Percentiles rank a stretch among this genome's conserved stretches.
These are phyloP conservation scores for Malurus splendens DNA, from an alignment of 2,797 vertebrate species.

Conservation along the genomic window DNA sequence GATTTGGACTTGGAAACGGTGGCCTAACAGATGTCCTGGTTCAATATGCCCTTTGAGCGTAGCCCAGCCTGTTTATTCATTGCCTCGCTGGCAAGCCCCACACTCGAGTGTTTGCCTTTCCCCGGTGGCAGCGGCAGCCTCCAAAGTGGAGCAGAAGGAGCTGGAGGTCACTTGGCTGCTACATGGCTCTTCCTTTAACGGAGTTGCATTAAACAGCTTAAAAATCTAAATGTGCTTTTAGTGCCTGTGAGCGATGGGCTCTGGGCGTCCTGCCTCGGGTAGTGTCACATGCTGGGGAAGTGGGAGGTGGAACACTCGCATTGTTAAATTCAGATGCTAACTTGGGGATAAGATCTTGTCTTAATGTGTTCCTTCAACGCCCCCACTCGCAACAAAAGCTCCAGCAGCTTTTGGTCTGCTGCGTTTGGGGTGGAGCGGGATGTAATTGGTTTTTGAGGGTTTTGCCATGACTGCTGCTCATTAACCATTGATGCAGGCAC, in stretches of 20 bases:
- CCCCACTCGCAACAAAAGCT: not conserved
- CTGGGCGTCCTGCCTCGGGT: constrained; percentile 17
- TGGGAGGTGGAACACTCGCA: constrained; percentile 25
- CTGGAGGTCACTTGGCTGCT: constrained; percentile 32
- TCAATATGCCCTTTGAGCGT: constrained; percentile 5
- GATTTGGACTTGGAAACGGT: constrained; percentile 1
- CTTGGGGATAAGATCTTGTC: constrained; percentile 23
- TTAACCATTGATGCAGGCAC: not conserved
- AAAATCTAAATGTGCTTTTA: not conserved
- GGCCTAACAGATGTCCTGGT: constrained; percentile 22
- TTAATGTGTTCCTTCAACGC: constrained; percentile 7
- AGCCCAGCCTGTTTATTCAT: not conserved
- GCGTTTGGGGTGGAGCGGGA: not conserved
- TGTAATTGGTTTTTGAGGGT: not conserved
- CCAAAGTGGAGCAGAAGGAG: constrained; percentile 25
- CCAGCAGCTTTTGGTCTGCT: not conserved
- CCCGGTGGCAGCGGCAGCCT: constrained; percentile 19
- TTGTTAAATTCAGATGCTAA: constrained; percentile 38
- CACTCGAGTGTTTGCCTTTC: constrained; percentile 34
- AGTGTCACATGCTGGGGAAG: not conserved
- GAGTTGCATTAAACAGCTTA: not conserved
- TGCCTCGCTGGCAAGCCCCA: not conserved
- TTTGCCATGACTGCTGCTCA: constrained; percentile 13
- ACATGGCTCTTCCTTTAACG: not conserved
- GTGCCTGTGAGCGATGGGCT: not conserved